These are phyloP conservation scores for Tolypeutes matacus DNA, from an alignment of 2,797 vertebrate genomes.

Conservation along the genomic window DNA sequence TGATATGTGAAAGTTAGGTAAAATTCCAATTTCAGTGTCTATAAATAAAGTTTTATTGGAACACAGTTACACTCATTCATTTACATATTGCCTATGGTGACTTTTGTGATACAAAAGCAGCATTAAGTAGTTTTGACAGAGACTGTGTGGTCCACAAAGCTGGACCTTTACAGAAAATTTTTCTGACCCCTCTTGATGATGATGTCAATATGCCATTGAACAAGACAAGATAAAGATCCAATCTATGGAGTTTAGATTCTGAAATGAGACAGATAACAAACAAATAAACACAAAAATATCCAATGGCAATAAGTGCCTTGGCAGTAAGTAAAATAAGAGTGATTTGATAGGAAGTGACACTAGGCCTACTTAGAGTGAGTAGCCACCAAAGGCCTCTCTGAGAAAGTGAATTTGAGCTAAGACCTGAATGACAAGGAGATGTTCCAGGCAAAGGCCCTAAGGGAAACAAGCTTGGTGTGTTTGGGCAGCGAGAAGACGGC, in stretches of 20 bases:
- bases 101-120: not conserved
- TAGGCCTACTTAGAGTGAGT: not conserved
- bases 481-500: not conserved
- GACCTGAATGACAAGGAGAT: not conserved
- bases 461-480: not conserved
- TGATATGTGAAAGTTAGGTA: not conserved
- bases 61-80: not conserved
- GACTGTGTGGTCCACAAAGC: not conserved
- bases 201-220: not conserved
- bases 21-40: constrained; percentile 4
- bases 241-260: not conserved
- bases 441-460: not conserved
- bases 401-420: not conserved
- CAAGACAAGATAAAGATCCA: not conserved
- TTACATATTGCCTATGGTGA: not conserved
- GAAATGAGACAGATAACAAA: not conserved
- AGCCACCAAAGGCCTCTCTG: not conserved
- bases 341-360: not conserved
- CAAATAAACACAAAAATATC: not conserved
- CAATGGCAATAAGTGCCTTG: not conserved
- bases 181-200: not conserved
- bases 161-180: not conserved
- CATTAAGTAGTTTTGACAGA: not conserved
- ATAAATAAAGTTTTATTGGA: too few relatives aligned
- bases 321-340: not conserved